Conservation (phyloP, 2,888 invertebrate species). For the Mythimna ferrago region DNA sequence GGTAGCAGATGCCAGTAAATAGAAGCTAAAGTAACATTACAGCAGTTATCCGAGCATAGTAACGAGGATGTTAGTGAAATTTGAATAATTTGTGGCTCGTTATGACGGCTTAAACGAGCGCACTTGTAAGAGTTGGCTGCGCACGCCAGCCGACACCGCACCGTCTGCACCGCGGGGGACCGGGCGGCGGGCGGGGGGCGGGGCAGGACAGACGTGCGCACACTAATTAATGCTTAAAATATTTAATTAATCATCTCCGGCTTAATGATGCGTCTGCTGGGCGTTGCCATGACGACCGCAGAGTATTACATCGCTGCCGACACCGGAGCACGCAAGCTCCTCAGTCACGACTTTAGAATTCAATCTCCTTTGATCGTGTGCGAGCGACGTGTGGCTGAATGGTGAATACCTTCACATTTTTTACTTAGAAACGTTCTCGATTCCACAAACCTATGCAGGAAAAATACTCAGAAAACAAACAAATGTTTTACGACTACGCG, state of each 20-base stretch:
- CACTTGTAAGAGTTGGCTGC: slow-evolving; percentile 30
- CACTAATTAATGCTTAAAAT: slow-evolving; percentile 57
- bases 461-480: slow-evolving; percentile 45
- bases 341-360: slow-evolving; percentile 31
- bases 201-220: slow-evolving; percentile 34
- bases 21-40: slow-evolving; percentile 48
- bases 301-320: slow-evolving; percentile 6
- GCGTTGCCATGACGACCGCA: slow-evolving; percentile 41
- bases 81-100: slow-evolving; percentile 66
- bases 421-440: slow-evolving; percentile 29
- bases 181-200: neutral
- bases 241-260: slow-evolving; percentile 60
- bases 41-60: slow-evolving; percentile 52
- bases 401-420: slow-evolving; percentile 31
- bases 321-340: slow-evolving; percentile 1
- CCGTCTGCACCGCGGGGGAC: slow-evolving; percentile 4
- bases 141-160: slow-evolving; percentile 26
- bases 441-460: slow-evolving; percentile 40
- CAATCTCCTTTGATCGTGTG: slow-evolving; percentile 17
- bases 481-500: slow-evolving; percentile 46
- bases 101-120: slow-evolving; percentile 57
- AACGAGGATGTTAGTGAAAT: slow-evolving; percentile 63
- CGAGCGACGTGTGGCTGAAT: slow-evolving; percentile 4
- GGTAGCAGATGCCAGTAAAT: slow-evolving; percentile 46
- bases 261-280: slow-evolving; percentile 53